phyloP scores from a whole-genome alignment of 2,797 vertebrate species.

The Gymnodraco acuticeps region DNA sequence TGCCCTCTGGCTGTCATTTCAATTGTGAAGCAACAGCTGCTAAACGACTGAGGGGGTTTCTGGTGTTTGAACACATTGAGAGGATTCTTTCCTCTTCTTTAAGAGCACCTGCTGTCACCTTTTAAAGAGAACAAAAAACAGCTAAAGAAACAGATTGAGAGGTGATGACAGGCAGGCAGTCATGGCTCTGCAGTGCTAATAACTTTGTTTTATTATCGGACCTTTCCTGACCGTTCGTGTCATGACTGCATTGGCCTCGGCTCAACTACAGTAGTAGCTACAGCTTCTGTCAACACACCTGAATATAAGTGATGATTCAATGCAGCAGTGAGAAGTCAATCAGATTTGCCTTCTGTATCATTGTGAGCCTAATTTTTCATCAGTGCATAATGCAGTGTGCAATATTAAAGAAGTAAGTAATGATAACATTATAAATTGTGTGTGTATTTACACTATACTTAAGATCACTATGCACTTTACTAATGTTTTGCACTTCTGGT shows the following conservation, averaged over 20 bases:
- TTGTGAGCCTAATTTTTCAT: not conserved
- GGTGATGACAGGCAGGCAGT: not conserved
- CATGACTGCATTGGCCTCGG: not conserved
- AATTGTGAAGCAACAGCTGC: conserved; percentile 36
- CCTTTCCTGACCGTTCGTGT: not conserved
- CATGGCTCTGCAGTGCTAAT: not conserved
- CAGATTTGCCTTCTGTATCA: not conserved
- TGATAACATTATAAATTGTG: not conserved
- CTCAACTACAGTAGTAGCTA: not conserved
- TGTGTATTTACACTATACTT: too few relatives aligned
- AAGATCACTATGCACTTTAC: too few relatives aligned
- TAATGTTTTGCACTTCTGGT: too few relatives aligned
- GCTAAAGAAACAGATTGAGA: not conserved
- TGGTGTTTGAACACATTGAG: not conserved
- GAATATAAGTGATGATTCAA: not conserved
- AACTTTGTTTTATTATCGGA: not conserved
- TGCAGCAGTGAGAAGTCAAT: not conserved
- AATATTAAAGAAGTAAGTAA: not conserved
- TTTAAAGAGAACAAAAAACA: not conserved
- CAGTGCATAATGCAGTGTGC: not conserved
- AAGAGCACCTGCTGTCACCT: not conserved
- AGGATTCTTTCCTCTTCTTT: not conserved
- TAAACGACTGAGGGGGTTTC: not conserved
- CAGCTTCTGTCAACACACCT: not conserved
- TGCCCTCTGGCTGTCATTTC: conserved; percentile 34